Evolutionary conservation across 2,888 invertebrate genomes (phyloP), one percentile per base, ranked within the genome.

Genomic region (Caenorhabditis japonica): DNA sequence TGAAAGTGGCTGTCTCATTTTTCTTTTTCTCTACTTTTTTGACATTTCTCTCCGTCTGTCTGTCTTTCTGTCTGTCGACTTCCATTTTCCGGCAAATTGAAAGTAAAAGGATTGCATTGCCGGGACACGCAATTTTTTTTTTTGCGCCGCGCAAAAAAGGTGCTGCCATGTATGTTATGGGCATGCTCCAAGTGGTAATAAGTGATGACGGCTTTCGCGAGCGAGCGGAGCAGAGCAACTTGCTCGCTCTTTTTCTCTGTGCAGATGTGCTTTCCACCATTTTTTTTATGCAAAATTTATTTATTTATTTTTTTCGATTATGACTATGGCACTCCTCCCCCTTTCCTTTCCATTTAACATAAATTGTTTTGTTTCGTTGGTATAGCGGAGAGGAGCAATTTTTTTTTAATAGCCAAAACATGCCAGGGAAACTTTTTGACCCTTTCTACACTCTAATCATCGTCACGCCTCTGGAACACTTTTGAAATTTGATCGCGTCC

Each of bases 111-210:
- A n/a, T n/a, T n/a, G n/a, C n/a, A n/a, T n/a, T n/a, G n/a, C n/a
- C n/a, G n/a, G n/a, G n/a, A n/a, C n/a, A n/a, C n/a, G n/a, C n/a
- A n/a, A n/a, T n/a, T n/a, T n/a, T n/a, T n/a, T 19, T 13, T 47
- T n/a, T n/a, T 46, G 52, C 59, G n/a, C n/a, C n/a, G 34, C 43
- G 43, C 39, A 46, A 56, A 64, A 64, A 64, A 64, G 64, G 64
- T 55, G 56, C 30, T 30, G 10, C 4, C 21, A 19, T 43, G 7
- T 17, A 15, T 41, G 39, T 51, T n/a, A n/a, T n/a, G n/a, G n/a
- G 39, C 17, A 39, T n/a, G 17, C 17, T 39, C 17, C 39, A 47
- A 61, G 62, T 30, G 64, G 64, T 64, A 64, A 64, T 64, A 64
- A 64, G 64, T 56, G 55, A 64, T 49, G 64, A 55, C 53, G 60